phyloP scores from a whole-genome alignment of 2,113 vertebrate species.

The Emydura subglobosa region DNA sequence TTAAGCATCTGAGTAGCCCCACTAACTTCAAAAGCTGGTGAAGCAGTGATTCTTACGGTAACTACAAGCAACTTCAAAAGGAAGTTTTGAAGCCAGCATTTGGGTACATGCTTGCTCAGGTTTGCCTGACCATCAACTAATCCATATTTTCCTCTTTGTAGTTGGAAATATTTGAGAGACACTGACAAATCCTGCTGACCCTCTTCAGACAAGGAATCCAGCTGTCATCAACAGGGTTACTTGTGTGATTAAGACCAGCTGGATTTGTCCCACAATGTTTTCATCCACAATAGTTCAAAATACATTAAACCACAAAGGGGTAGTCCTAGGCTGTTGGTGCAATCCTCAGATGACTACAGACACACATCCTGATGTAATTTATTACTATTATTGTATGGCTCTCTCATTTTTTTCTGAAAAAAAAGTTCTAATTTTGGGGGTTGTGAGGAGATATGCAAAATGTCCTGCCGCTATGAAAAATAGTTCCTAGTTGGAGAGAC shows the following conservation, averaged over 20 bases:
- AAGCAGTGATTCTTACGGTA: background rate
- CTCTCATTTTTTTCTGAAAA: background rate
- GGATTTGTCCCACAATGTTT: background rate
- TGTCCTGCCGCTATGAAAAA: background rate
- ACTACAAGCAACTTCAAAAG: background rate
- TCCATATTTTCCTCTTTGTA: background rate
- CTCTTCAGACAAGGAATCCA: background rate
- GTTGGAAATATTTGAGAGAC: background rate
- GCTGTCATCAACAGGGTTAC: background rate
- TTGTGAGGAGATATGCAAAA: background rate
- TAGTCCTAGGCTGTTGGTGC: background rate
- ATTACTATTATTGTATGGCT: background rate
- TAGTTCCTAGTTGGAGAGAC: background rate
- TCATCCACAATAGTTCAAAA: background rate
- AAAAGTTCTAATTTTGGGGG: background rate
- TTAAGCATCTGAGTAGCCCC: background rate
- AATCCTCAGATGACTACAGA: background rate
- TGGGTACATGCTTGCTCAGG: background rate
- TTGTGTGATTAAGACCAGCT: background rate
- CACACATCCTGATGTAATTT: background rate
- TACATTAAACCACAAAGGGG: background rate
- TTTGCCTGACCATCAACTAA: background rate
- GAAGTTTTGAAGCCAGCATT: background rate
- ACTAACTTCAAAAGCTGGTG: background rate
- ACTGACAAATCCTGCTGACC: background rate